These are phyloP conservation scores for Heliconius aoede DNA, from an alignment of 2,888 invertebrate species.

Conservation along the genomic window DNA sequence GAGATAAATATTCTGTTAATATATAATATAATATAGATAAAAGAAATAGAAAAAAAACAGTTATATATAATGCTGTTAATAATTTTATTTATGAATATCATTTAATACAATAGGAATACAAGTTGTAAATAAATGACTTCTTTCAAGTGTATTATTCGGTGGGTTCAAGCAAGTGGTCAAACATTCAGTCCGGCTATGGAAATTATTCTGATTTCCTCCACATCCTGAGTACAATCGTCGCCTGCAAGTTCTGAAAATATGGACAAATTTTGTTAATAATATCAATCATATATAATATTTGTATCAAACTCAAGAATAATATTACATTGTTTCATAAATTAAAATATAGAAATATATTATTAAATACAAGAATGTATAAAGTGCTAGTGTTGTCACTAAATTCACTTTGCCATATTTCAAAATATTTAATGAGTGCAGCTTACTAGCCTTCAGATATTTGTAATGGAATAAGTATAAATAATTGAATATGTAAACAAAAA, in stretches of 20 bases:
- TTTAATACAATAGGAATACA: slow-evolving; percentile 51
- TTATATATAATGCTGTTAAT: neutral
- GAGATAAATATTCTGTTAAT: neutral
- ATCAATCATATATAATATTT: neutral
- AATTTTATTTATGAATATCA: slow-evolving; percentile 43
- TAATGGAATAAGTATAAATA: too few relatives aligned
- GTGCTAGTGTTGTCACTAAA: too few relatives aligned
- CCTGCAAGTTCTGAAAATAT: slow-evolving; percentile 59
- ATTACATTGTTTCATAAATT: neutral
- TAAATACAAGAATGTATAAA: too few relatives aligned
- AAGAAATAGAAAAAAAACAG: neutral
- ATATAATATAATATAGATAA: too few relatives aligned
- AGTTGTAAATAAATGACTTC: slow-evolving; percentile 48
- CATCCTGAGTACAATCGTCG: slow-evolving; percentile 70
- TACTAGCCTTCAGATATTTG: too few relatives aligned
- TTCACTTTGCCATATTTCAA: too few relatives aligned
- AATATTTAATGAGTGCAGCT: too few relatives aligned
- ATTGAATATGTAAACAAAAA: too few relatives aligned
- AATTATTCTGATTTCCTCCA: slow-evolving; percentile 76
- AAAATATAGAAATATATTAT: too few relatives aligned
- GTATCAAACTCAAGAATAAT: neutral
- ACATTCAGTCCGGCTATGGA: slow-evolving; percentile 62
- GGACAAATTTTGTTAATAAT: neutral
- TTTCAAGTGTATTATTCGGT: slow-evolving; percentile 60
- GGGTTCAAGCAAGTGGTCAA: slow-evolving; percentile 57